Percentiles rank a stretch among this genome's conserved stretches.
Evolutionary conservation across 2,113 vertebrate species (phyloP).

Genomic region (Arothron firmamentum): DNA sequence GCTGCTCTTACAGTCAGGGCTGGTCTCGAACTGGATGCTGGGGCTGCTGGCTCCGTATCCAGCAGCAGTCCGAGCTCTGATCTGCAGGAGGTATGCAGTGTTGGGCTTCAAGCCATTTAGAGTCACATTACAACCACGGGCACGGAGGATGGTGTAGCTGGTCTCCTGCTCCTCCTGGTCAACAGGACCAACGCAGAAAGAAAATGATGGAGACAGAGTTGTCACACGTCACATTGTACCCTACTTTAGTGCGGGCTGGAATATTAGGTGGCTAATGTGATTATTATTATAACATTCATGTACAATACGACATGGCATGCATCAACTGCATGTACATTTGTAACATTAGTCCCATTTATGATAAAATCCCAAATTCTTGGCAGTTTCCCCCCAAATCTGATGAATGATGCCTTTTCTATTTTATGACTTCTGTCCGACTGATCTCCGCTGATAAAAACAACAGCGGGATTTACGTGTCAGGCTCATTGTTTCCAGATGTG

Average conservation of each 20-base stretch:
- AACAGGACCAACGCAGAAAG: constrained; percentile 1
- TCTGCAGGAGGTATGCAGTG: constrained; percentile 93
- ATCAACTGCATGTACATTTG: not conserved
- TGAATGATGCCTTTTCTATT: constrained; percentile 66
- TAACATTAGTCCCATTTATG: not conserved
- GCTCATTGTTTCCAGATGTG: constrained; percentile 78
- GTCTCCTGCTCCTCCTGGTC: constrained; percentile 98
- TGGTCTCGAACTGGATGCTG: constrained; percentile 97
- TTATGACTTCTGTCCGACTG: constrained; percentile 70
- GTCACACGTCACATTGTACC: not conserved
- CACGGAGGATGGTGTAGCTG: constrained; percentile 95
- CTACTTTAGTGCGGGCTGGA: not conserved
- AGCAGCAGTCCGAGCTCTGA: constrained; percentile 92
- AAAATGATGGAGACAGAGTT: not conserved
- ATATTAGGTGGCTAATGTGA: not conserved
- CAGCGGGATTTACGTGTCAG: constrained; percentile 67
- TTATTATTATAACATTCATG: not conserved
- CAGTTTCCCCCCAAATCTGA: constrained; percentile 50
- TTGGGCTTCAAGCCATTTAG: constrained; percentile 93
- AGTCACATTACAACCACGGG: constrained; percentile 90
- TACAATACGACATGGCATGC: not conserved
- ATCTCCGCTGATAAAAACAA: constrained; percentile 66
- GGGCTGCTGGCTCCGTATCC: constrained; percentile 93
- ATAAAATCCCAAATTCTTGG: constrained; percentile 25
- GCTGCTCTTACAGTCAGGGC: constrained; percentile 89